Evolutionary conservation across 2,888 invertebrate genomes (phyloP), one percentile per base, ranked within the genome.

Genomic region (Drosophila yooni): DNA sequence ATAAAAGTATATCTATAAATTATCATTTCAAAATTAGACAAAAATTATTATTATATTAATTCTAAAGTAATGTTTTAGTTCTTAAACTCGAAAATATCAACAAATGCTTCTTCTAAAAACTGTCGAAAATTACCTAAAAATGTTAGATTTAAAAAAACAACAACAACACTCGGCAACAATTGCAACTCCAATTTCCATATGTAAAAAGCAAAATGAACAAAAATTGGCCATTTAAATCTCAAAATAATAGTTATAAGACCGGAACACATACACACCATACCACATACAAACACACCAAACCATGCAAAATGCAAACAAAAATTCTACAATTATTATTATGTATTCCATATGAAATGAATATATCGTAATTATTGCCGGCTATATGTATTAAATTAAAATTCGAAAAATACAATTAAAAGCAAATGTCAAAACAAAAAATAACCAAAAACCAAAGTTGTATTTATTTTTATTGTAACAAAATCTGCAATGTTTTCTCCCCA

Each of bases 361-460:
- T 71, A 72, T 78, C 88, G 78, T 81, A 88, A 84, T 74, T 76
- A 80, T 89, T 82, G 90, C 88, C 85, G 90, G 85, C 81, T 85
- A 79, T 79, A 88, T 85, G 90, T 89, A 85, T 88, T 88, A 66
- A 88, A 88, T 63, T 70, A 81, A 75, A 81, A 86, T 88, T 88
- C 87, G 74, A 87, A 88, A 87, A 88, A 87, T 90, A 87, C 79
- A 83, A 87, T 89, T 87, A 83, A 87, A 90, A 90, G 79, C 80
- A 82, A 83, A 82, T 80, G 87, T 86, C 90, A 73, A 84, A 89
- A 75, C 58, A 58, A 80, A 76, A 76, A 75, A 71, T 71, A 75
- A 74, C 70, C 70, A 77, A 73, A 81, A 79, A 64, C 21, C 64
- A 70, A 71, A 64, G 87, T 89, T 90, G 89, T 87, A 86, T 74